Conservation (phyloP, 2,888 invertebrate genomes). For the Drosophila mayaguana region DNA sequence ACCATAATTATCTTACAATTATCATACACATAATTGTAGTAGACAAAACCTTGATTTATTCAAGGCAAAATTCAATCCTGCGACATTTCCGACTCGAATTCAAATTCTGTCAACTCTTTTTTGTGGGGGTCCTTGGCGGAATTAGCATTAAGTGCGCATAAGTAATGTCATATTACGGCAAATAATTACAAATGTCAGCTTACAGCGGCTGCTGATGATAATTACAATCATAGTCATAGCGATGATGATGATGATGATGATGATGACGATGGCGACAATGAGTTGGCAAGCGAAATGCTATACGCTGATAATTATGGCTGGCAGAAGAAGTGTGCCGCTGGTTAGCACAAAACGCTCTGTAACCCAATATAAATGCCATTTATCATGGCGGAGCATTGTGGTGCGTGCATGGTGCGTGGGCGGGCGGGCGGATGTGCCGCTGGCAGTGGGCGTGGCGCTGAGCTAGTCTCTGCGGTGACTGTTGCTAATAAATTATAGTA, state of each 20-base stretch:
- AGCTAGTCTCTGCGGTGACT: slow-evolving; percentile 64
- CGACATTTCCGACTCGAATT: slow-evolving; percentile 3
- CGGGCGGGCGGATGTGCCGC: slow-evolving; percentile 17
- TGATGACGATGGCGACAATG: slow-evolving; percentile 3
- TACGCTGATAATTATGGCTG: slow-evolving; percentile 54
- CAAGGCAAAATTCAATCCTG: slow-evolving; percentile 32
- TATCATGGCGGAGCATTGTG: slow-evolving; percentile 61
- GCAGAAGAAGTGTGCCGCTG: slow-evolving; percentile 61
- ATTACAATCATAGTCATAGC: neutral
- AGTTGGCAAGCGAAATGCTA: slow-evolving; percentile 38
- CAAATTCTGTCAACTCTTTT: slow-evolving; percentile 49
- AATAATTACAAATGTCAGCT: slow-evolving; percentile 77
- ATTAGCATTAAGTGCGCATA: slow-evolving; percentile 73
- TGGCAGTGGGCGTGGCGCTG: slow-evolving; percentile 37
- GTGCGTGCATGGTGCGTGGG: slow-evolving; percentile 1
- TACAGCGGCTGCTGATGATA: slow-evolving; percentile 18
- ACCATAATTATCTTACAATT: slow-evolving; percentile 4
- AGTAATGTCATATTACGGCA: slow-evolving; percentile 75
- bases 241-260: neutral
- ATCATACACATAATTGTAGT: slow-evolving; percentile 20
- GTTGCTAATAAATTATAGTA: slow-evolving; percentile 78
- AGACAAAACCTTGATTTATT: slow-evolving; percentile 38
- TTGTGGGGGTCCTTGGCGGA: slow-evolving; percentile 21
- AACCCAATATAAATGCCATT: slow-evolving; percentile 80
- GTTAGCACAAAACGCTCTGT: slow-evolving; percentile 60